These are phyloP conservation scores for Natrix natrix DNA, from an alignment of 2,797 vertebrate genomes.

Conservation along the genomic window DNA sequence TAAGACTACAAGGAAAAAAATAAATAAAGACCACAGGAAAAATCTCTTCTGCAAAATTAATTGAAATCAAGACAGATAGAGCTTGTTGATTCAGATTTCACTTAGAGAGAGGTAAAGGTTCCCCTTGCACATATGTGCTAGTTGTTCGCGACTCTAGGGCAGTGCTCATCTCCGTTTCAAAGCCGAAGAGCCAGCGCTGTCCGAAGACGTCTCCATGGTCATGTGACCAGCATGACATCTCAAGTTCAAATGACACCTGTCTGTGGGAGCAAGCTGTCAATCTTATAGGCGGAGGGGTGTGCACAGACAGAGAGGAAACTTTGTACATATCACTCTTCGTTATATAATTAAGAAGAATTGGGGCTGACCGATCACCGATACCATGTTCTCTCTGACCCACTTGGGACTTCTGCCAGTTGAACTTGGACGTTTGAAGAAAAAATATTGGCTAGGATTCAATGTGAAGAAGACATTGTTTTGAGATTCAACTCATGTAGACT, in stretches of 20 bases:
- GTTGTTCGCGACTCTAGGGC: no score
- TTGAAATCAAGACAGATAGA: not conserved
- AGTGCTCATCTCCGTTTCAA: no score
- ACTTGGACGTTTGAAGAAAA: not conserved
- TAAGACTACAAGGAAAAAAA: not conserved
- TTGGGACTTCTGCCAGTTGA: not conserved
- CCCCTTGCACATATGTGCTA: no score
- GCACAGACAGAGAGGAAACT: not conserved
- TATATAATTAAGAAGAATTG: not conserved
- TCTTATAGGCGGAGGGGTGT: no score
- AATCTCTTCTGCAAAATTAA: not conserved
- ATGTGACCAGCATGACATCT: no score
- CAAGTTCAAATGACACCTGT: not conserved
- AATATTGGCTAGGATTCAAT: not conserved
- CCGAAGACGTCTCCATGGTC: no score
- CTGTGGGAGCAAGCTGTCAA: not conserved
- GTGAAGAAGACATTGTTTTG: not conserved
- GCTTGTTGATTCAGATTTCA: not conserved
- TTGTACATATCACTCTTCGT: not conserved
- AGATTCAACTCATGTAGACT: not conserved
- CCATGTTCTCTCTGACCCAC: not conserved
- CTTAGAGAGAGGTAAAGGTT: not conserved
- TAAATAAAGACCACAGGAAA: not conserved
- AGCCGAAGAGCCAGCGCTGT: no score
- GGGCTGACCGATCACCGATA: not conserved